These are phyloP conservation scores for Morus bassanus DNA, from an alignment of 2,797 vertebrate species.

Conservation along the genomic window DNA sequence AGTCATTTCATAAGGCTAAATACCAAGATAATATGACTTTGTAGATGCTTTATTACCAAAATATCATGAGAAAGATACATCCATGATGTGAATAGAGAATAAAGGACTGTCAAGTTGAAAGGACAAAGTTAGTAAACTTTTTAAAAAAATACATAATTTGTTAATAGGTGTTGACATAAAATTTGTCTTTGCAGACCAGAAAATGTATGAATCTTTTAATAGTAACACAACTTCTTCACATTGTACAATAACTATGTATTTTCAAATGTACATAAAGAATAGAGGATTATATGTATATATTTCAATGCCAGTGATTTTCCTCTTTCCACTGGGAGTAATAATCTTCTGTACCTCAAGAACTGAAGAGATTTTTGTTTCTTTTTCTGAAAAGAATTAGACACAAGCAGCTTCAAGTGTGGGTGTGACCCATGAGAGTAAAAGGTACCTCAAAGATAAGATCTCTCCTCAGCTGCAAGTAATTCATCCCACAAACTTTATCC, in stretches of 20 bases:
- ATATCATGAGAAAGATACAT: background rate
- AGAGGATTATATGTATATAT: background rate
- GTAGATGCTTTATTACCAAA: conserved; percentile 12
- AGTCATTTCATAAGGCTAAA: background rate
- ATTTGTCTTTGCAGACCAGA: conserved; percentile 10
- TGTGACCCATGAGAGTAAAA: background rate
- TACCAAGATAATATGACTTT: background rate
- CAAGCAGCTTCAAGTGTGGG: background rate
- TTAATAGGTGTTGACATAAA: background rate
- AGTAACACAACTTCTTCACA: background rate
- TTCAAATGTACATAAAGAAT: background rate
- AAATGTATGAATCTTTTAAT: conserved; percentile 9
- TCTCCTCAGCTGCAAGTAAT: background rate
- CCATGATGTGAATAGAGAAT: background rate
- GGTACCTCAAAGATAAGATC: background rate
- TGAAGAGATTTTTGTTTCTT: background rate
- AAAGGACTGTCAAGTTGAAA: background rate
- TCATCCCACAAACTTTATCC: background rate
- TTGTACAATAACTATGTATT: conserved; percentile 15
- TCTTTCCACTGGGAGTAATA: background rate
- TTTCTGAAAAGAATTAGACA: background rate
- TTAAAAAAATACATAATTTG: background rate
- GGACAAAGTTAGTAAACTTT: background rate
- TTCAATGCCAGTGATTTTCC: background rate
- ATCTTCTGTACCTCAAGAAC: background rate